Evolutionary conservation across 2,888 invertebrate genomes (phyloP).

Genomic region (Cremastobaeus sp.): DNA sequence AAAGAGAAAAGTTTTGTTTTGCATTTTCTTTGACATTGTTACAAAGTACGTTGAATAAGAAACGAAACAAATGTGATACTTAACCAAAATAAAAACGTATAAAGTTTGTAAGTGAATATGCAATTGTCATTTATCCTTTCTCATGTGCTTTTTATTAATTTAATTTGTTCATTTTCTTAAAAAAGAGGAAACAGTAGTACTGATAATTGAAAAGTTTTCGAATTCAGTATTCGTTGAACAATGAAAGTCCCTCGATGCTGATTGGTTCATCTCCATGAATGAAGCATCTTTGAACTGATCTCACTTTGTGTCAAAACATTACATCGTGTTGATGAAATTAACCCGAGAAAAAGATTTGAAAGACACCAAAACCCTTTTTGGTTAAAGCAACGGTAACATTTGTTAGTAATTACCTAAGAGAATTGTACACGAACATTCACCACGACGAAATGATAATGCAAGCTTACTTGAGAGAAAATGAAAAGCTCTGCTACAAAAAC

Average conservation of each 20-base stretch:
- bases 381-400: too few relatives aligned
- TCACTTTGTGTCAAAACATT: neutral
- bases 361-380: too few relatives aligned
- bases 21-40: neutral
- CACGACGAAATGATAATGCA: too few relatives aligned
- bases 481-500: too few relatives aligned
- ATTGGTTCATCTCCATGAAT: neutral
- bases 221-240: too few relatives aligned
- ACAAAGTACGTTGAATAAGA: too few relatives aligned
- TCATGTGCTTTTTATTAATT: neutral
- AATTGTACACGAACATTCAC: too few relatives aligned
- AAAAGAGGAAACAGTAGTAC: constrained; percentile 1
- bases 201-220: too few relatives aligned
- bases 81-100: constrained; percentile 13
- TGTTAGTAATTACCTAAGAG: too few relatives aligned
- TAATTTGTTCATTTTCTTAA: constrained; percentile 5
- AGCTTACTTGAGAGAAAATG: too few relatives aligned
- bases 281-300: too few relatives aligned
- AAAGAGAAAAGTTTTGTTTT: too few relatives aligned
- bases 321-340: neutral
- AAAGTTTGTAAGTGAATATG: constrained; percentile 17
- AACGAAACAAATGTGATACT: constrained; percentile 17
- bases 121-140: constrained; percentile 12
- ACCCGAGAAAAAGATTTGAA: constrained; percentile 19
- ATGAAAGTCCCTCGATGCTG: constrained; percentile 9